Conservation (phyloP, 2,113 vertebrate genomes). For the Misgurnus mizolepis region DNA sequence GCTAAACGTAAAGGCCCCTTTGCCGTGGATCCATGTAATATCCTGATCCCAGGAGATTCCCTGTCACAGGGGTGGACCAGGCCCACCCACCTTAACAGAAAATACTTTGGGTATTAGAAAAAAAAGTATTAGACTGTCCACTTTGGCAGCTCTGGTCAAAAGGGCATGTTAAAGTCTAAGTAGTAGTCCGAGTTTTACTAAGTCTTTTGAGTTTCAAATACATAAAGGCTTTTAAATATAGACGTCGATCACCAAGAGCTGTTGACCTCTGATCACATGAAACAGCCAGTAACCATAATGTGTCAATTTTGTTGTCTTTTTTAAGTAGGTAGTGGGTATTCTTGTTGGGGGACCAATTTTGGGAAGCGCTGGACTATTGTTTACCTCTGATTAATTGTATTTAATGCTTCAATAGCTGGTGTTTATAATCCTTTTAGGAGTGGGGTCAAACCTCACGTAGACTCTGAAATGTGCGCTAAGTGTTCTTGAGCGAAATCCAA, state of each 20-base stretch:
- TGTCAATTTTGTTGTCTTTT: neutral
- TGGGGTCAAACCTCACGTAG: neutral
- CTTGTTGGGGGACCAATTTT: neutral
- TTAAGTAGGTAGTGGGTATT: neutral
- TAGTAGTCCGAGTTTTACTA: constrained; percentile 60
- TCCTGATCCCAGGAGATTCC: constrained; percentile 67
- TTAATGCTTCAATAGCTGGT: neutral
- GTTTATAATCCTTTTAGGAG: neutral
- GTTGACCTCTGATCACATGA: constrained; percentile 32
- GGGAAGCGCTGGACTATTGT: neutral
- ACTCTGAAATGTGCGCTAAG: neutral
- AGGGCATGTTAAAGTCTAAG: constrained; percentile 68
- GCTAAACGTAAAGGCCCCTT: constrained; percentile 58
- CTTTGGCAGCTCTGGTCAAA: constrained; percentile 52
- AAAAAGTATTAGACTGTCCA: constrained; percentile 60
- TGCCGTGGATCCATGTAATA: constrained; percentile 72
- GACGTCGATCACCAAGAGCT: constrained; percentile 14
- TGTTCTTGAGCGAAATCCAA: neutral
- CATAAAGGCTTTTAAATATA: constrained; percentile 16
- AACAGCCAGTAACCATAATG: neutral
- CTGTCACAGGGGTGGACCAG: constrained; percentile 61
- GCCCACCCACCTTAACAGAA: constrained; percentile 61
- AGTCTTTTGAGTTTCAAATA: constrained; percentile 43
- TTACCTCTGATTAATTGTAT: neutral
- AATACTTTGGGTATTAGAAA: too few species aligned